Percentiles rank a stretch among this genome's conserved stretches.
These are phyloP conservation scores for Hemibagrus guttatus DNA, from an alignment of 2,797 vertebrate species.

Conservation along the genomic window DNA sequence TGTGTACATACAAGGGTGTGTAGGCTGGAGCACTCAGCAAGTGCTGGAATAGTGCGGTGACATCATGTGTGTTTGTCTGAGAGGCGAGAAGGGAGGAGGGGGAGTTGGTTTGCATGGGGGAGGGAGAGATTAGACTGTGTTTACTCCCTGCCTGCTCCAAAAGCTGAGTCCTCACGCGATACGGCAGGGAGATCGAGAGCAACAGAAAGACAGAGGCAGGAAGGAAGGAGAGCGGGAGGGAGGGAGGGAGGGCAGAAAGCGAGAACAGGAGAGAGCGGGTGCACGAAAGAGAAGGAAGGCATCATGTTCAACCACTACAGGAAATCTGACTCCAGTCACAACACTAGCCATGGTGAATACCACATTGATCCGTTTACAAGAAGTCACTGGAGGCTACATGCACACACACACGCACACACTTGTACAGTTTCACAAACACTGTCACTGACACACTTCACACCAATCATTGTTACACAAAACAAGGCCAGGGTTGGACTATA, in stretches of 20 bases:
- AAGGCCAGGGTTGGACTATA: not conserved
- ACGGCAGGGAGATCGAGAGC: slow-evolving; percentile 42
- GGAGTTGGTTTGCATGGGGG: slow-evolving; percentile 47
- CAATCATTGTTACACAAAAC: slow-evolving; percentile 19
- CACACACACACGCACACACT: slow-evolving; percentile 27
- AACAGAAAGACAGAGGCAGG: slow-evolving; percentile 21
- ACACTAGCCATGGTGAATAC: slow-evolving; percentile 50
- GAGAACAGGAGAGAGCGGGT: slow-evolving; percentile 16
- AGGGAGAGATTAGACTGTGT: slow-evolving; percentile 62
- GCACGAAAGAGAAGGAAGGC: slow-evolving; percentile 3
- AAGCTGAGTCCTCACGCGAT: slow-evolving; percentile 60
- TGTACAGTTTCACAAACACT: slow-evolving; percentile 33
- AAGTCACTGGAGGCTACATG: slow-evolving; percentile 44
- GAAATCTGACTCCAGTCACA: slow-evolving; percentile 60
- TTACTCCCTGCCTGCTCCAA: slow-evolving; percentile 56
- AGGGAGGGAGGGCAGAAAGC: slow-evolving; percentile 20
- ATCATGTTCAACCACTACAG: slow-evolving; percentile 59
- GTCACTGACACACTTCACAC: slow-evolving; percentile 10
- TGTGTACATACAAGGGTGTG: slow-evolving; percentile 31
- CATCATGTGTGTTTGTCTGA: slow-evolving; percentile 62
- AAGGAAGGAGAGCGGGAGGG: slow-evolving; percentile 21
- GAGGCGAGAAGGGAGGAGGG: slow-evolving; percentile 41
- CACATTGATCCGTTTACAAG: slow-evolving; percentile 59
- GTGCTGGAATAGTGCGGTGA: slow-evolving; percentile 49
- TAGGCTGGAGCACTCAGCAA: slow-evolving; percentile 18